Base-by-base conservation (phyloP, 2,888 invertebrate species). In the Leptopterna dolabrata region DNA sequence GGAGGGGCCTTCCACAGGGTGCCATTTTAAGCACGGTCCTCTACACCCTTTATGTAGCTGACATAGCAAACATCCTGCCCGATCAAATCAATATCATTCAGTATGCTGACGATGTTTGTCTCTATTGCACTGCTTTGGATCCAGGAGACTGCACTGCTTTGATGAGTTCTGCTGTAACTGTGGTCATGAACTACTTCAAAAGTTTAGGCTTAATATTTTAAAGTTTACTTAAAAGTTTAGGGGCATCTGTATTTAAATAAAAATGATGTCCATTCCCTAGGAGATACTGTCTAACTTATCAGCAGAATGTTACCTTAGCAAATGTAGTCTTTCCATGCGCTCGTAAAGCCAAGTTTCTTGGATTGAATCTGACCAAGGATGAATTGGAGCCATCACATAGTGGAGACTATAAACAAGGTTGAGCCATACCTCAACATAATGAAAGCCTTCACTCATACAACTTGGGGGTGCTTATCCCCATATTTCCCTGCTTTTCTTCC, bases 381-480 rank as follows among this genome's bases (percentile, higher is more conserved):
- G 73, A 76, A 36, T 36, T 76, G 73, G 73, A 76, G 16, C 9
- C 73, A 76, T 7, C 36, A 76, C 73, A 36, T 36, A 0, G 0
- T 76, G 73, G 24, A n/a, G n/a, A n/a, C n/a, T n/a, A 73, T 29
- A 45, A 27, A 80, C 3, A 80, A 80, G 47, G 80, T 6, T 24
- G 80, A 80, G 19, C 45, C 45, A 80, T 80, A 45, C 11, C 29
- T 45, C 1, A 80, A 80, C 24, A 9, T 80, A 13, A 80, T 80
- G 80, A 80, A 80, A 47, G 80, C 45, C 0, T 80, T 80, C 29
- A 80, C 80, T 9, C 24, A 45, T 29, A 47, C 80, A 2, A 9
- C 45, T 24, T 80, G 47, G 80, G n/a, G 81, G 81, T 16, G 27
- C 81, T 29, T 51, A 81, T 13, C 55, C 81, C n/a, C 51, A 81